These are phyloP conservation scores for Ernsta delagoae DNA, from an alignment of 2,888 invertebrate species.

Conservation along the genomic window DNA sequence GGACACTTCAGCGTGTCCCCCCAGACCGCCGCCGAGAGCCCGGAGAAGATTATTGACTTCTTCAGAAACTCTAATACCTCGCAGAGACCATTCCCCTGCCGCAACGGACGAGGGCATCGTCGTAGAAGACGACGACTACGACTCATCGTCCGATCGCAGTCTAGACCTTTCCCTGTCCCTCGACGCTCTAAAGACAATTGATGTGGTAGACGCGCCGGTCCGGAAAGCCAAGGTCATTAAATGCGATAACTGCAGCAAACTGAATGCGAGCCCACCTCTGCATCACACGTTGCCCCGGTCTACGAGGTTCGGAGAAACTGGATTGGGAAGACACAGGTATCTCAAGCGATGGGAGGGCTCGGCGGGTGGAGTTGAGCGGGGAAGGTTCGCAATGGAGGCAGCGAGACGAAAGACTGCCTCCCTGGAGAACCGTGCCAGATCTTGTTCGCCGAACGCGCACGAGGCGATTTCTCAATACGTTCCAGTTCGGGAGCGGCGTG, in stretches of 20 bases:
- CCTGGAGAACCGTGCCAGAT: conserved; percentile 72
- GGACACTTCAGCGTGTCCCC: conserved; percentile 68
- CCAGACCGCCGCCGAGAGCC: conserved; percentile 76
- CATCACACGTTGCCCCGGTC: conserved; percentile 78
- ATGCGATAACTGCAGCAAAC: conserved; percentile 78
- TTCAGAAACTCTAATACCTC: conserved; percentile 70
- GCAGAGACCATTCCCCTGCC: conserved; percentile 77
- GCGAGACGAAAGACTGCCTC: conserved; percentile 75
- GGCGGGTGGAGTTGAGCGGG: conserved; percentile 70
- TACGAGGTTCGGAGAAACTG: conserved; percentile 67
- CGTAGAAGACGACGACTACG: conserved; percentile 83
- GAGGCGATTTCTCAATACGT: conserved; percentile 86
- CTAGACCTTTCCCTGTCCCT: conserved; percentile 79
- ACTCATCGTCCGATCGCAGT: conserved; percentile 84
- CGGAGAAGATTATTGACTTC: conserved; percentile 72
- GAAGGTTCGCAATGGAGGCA: conserved; percentile 72
- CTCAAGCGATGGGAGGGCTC: conserved; percentile 78
- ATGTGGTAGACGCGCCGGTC: conserved; percentile 72
- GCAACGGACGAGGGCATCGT: conserved; percentile 82
- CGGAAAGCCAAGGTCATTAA: conserved; percentile 75
- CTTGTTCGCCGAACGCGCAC: conserved; percentile 77
- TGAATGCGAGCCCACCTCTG: conserved; percentile 59
- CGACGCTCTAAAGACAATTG: conserved; percentile 78
- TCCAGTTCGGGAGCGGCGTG: conserved; percentile 88
- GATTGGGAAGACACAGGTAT: conserved; percentile 73